phyloP scores from a whole-genome alignment of 2,797 vertebrate genomes.

The Danio jaintianensis region DNA sequence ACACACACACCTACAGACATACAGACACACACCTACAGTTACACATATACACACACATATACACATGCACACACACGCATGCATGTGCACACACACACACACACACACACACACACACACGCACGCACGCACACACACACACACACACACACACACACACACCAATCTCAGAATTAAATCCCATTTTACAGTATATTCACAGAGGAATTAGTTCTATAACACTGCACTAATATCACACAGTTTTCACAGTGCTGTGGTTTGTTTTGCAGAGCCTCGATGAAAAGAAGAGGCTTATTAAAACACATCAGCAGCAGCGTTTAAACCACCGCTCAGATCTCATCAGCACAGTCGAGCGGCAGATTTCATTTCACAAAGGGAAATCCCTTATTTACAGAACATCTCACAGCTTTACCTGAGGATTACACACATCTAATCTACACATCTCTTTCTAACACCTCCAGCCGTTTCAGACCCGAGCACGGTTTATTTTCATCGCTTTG shows the following conservation, averaged over 20 bases:
- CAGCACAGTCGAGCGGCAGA: background rate
- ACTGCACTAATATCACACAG: background rate
- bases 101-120: no score
- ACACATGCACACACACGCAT: no score
- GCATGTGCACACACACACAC: no score
- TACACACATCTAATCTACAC: background rate
- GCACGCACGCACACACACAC: no score
- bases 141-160: no score
- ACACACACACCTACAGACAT: no score
- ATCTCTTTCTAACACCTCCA: background rate
- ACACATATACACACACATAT: no score
- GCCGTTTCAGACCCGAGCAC: constrained; percentile 9
- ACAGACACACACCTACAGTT: no score
- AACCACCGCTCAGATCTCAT: background rate
- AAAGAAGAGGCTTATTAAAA: background rate
- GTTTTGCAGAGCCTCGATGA: background rate
- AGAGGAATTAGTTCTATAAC: background rate
- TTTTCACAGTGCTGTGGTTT: background rate
- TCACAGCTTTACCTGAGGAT: background rate
- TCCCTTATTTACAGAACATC: background rate
- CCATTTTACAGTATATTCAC: background rate
- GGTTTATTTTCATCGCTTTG: constrained; percentile 17
- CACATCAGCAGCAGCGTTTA: no score
- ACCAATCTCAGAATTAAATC: background rate
- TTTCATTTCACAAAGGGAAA: background rate